Percentiles rank a stretch among this genome's conserved stretches.
Evolutionary conservation across 2,797 vertebrate species (phyloP).

Genomic region (Microctenopoma lineatum): DNA sequence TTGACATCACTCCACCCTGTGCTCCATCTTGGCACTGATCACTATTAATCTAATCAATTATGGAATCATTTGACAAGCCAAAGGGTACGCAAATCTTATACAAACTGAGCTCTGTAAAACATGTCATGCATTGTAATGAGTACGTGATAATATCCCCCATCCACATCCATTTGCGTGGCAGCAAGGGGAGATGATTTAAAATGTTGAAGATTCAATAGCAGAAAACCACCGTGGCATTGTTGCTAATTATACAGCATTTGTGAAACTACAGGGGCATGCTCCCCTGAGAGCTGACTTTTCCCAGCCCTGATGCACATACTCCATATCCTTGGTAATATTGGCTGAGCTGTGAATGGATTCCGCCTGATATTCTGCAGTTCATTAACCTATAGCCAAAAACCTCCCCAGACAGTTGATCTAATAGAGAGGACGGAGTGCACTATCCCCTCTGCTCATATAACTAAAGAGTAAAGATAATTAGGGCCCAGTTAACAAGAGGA

Average conservation of each 20-base stretch:
- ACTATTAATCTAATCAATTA: slow-evolving; percentile 87
- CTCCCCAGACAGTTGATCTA: slow-evolving; percentile 80
- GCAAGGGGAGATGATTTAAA: slow-evolving; percentile 61
- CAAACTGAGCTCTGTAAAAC: slow-evolving; percentile 70
- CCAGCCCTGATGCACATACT: slow-evolving; percentile 42
- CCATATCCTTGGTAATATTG: slow-evolving; percentile 69
- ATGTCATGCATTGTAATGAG: slow-evolving; percentile 76
- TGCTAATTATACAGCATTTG: slow-evolving; percentile 75
- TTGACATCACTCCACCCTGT: slow-evolving; percentile 70
- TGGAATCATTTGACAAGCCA: slow-evolving; percentile 82
- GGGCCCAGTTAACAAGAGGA: slow-evolving; percentile 75
- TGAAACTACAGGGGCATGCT: slow-evolving; percentile 58
- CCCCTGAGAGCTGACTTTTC: slow-evolving; percentile 64
- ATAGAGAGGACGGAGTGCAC: slow-evolving; percentile 76
- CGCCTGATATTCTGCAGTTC: slow-evolving; percentile 79
- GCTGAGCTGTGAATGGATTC: slow-evolving; percentile 78
- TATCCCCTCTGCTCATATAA: slow-evolving; percentile 76
- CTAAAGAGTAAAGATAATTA: slow-evolving; percentile 86
- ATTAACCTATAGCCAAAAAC: slow-evolving; percentile 85
- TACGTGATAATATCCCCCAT: slow-evolving; percentile 61
- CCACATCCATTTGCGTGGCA: slow-evolving; percentile 56
- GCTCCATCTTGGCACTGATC: slow-evolving; percentile 78
- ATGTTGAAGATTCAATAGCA: slow-evolving; percentile 62
- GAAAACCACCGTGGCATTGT: slow-evolving; percentile 60
- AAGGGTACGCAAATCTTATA: slow-evolving; percentile 82